These are phyloP conservation scores for Cephalotes varians DNA, from an alignment of 2,888 invertebrate genomes.

Conservation along the genomic window DNA sequence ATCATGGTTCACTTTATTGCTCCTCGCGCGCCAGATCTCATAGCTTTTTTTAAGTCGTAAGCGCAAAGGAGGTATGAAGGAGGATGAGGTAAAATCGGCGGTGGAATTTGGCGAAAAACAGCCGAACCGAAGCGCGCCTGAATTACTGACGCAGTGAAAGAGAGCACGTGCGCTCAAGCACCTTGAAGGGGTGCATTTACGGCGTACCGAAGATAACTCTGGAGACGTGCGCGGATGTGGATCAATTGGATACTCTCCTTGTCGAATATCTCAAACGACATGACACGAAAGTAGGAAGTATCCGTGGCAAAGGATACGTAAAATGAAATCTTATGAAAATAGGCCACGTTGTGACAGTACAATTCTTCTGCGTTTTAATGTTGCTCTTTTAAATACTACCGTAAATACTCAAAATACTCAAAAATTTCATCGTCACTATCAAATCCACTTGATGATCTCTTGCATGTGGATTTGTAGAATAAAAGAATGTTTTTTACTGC, in stretches of 20 bases:
- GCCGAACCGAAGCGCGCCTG: constrained; percentile 55
- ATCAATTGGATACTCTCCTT: constrained; percentile 63
- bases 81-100: constrained; percentile 5
- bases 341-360: not conserved
- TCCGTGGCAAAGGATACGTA: constrained; percentile 15
- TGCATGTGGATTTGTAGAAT: not conserved
- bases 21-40: not conserved
- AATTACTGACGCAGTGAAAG: constrained; percentile 62
- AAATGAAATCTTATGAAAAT: constrained; percentile 51
- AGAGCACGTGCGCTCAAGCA: constrained; percentile 68
- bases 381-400: constrained; percentile 2
- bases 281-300: not conserved
- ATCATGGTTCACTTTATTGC: not conserved
- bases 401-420: not conserved
- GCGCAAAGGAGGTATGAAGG: not conserved
- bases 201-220: constrained; percentile 66
- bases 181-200: constrained; percentile 70
- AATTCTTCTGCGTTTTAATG: not conserved
- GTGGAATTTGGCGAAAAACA: constrained; percentile 52
- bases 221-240: constrained; percentile 64
- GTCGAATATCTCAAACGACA: constrained; percentile 25
- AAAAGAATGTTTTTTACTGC: not conserved
- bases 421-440: not conserved
- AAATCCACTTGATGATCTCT: not conserved
- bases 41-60: not conserved